Evolutionary conservation across 2,113 vertebrate genomes (phyloP).

Genomic region (Syrrhaptes paradoxus): DNA sequence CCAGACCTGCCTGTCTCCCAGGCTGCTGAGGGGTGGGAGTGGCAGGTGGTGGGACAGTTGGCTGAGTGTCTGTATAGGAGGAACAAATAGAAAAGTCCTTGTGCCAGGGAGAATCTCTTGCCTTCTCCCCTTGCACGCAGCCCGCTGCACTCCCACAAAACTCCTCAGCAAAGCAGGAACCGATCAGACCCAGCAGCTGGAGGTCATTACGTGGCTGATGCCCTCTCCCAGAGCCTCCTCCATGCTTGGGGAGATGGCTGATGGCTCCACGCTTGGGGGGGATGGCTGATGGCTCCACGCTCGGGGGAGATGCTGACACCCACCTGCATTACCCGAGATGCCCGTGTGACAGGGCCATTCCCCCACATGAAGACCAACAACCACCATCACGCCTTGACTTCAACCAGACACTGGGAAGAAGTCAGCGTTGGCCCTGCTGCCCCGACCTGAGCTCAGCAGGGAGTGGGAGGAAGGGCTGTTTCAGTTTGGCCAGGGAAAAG

Average conservation of each 20-base stretch:
- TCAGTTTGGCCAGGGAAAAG: not conserved
- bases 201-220: not conserved
- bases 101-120: not conserved
- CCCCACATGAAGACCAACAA: not conserved
- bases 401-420: not conserved
- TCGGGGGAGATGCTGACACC: not conserved
- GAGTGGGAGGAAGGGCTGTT: not conserved
- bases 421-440: not conserved
- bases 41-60: not conserved
- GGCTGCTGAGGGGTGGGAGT: not conserved
- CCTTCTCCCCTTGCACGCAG: not conserved
- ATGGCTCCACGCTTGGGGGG: not conserved
- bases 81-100: not conserved
- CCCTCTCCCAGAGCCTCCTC: not conserved
- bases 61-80: not conserved
- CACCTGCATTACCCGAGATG: not conserved
- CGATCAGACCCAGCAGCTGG: not conserved
- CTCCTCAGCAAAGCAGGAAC: not conserved
- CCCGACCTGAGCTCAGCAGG: not conserved
- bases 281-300: not conserved
- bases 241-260: not conserved
- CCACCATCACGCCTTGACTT: not conserved
- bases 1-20: not conserved
- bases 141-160: not conserved
- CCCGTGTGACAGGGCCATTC: not conserved